A percentile compares a stretch with the other conserved stretches of the same genome.
phyloP scores from a whole-genome alignment of 2,888 invertebrate genomes.

The Protodeltote pygarga region DNA sequence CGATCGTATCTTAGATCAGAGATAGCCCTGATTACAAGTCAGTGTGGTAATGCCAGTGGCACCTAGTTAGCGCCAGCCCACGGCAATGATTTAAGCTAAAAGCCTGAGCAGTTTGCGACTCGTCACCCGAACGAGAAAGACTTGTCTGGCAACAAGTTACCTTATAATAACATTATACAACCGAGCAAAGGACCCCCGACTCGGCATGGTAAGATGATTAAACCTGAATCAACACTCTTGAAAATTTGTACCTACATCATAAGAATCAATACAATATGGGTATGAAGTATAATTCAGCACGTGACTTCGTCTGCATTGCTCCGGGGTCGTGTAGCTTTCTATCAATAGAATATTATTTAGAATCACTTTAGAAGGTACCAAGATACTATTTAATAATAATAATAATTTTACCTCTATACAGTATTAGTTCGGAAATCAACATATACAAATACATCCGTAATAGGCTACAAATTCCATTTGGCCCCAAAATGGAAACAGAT shows the following conservation, averaged over 20 bases:
- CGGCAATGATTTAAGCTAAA: slow-evolving; percentile 48
- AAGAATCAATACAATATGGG: not conserved
- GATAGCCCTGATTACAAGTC: slow-evolving; percentile 49
- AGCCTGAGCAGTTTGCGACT: slow-evolving; percentile 44
- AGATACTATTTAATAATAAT: too few species aligned
- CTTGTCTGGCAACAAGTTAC: slow-evolving; percentile 56
- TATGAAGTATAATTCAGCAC: too few species aligned
- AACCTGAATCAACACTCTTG: slow-evolving; percentile 10
- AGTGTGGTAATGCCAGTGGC: slow-evolving; percentile 53
- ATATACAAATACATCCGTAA: too few species aligned
- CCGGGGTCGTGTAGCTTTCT: too few species aligned
- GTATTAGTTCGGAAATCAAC: too few species aligned
- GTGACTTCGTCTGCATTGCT: too few species aligned
- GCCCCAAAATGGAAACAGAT: too few species aligned
- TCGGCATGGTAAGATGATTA: not conserved
- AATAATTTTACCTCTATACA: too few species aligned
- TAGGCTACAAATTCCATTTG: too few species aligned
- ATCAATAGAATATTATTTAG: too few species aligned
- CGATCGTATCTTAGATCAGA: slow-evolving; percentile 47
- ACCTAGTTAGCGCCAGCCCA: slow-evolving; percentile 56
- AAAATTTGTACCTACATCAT: not conserved
- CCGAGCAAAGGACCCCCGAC: not conserved
- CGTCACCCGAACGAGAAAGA: slow-evolving; percentile 62
- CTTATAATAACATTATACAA: slow-evolving; percentile 43
- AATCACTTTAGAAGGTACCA: not conserved